These are phyloP conservation scores for Cantharis rustica DNA, from an alignment of 2,888 invertebrate species.

Conservation along the genomic window DNA sequence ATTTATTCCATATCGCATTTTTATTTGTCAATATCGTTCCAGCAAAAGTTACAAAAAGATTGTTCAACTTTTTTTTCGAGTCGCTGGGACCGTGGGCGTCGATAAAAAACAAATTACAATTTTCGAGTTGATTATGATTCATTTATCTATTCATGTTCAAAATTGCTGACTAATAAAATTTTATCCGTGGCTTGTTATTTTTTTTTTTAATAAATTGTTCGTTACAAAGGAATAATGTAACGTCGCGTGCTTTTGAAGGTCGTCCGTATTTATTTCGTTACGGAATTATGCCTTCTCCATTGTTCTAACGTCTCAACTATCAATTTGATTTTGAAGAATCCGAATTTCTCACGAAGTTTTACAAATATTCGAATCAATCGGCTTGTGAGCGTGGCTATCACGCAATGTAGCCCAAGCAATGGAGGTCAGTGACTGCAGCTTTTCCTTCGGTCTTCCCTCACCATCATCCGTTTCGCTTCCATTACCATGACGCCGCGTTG, in stretches of 20 bases:
- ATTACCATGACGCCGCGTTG: constrained; percentile 41
- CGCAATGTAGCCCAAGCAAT: constrained; percentile 48
- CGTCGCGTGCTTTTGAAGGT: neutral
- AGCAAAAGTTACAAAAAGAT: neutral
- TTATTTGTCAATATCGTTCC: neutral
- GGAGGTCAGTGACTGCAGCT: constrained; percentile 50
- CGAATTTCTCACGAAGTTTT: constrained; percentile 21
- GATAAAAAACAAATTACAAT: neutral
- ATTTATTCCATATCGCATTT: neutral
- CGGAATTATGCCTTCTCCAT: neutral
- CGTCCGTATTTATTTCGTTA: neutral
- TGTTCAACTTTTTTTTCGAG: neutral
- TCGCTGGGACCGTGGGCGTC: neutral
- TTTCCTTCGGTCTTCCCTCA: constrained; percentile 35
- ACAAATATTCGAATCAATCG: constrained; percentile 27
- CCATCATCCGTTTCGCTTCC: constrained; percentile 35
- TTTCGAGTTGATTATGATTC: neutral
- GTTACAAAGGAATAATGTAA: neutral
- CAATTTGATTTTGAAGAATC: constrained; percentile 8
- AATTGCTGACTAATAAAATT: constrained; percentile 3
- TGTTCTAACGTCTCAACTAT: neutral
- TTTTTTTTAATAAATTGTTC: neutral
- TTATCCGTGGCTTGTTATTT: neutral
- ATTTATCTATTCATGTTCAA: neutral
- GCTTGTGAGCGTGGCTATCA: constrained; percentile 37